Conservation (phyloP, 2,888 invertebrate species). For the Agonopterix alstromeriana region DNA sequence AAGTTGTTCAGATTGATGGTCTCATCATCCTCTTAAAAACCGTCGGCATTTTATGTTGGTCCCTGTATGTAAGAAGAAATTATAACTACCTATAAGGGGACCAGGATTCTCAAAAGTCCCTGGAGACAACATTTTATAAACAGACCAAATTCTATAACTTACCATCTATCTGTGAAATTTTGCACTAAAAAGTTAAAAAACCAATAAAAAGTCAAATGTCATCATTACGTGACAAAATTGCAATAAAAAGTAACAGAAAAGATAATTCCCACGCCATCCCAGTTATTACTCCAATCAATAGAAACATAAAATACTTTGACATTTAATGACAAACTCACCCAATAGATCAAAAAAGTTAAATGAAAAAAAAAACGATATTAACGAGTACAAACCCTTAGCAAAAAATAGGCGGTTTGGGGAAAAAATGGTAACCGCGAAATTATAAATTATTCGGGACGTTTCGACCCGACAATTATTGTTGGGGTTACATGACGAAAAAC, state of each 20-base stretch:
- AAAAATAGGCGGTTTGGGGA: slow-evolving; percentile 29
- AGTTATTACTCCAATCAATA: slow-evolving; percentile 47
- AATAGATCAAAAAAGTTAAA: slow-evolving; percentile 26
- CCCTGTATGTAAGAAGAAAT: too few species aligned
- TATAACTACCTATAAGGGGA: background rate
- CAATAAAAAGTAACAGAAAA: slow-evolving; percentile 9
- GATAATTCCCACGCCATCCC: slow-evolving; percentile 49
- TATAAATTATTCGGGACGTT: slow-evolving; percentile 29
- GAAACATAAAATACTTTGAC: slow-evolving; percentile 70
- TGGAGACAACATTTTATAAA: background rate
- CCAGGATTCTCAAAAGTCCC: background rate
- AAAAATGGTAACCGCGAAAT: slow-evolving; percentile 51
- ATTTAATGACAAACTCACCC: slow-evolving; percentile 58
- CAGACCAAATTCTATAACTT: background rate
- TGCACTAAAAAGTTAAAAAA: slow-evolving; percentile 21
- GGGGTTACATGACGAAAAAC: too few species aligned
- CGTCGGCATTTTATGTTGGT: too few species aligned
- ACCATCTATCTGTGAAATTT: slow-evolving; percentile 27
- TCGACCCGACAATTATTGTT: slow-evolving; percentile 1
- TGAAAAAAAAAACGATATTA: slow-evolving; percentile 23
- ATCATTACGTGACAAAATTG: slow-evolving; percentile 44
- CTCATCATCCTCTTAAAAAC: too few species aligned
- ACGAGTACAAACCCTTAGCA: slow-evolving; percentile 41
- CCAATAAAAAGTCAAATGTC: slow-evolving; percentile 40
- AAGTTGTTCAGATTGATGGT: too few species aligned